Base-by-base conservation (phyloP, 2,888 invertebrate genomes). In the Onthophagus sagittarius region DNA sequence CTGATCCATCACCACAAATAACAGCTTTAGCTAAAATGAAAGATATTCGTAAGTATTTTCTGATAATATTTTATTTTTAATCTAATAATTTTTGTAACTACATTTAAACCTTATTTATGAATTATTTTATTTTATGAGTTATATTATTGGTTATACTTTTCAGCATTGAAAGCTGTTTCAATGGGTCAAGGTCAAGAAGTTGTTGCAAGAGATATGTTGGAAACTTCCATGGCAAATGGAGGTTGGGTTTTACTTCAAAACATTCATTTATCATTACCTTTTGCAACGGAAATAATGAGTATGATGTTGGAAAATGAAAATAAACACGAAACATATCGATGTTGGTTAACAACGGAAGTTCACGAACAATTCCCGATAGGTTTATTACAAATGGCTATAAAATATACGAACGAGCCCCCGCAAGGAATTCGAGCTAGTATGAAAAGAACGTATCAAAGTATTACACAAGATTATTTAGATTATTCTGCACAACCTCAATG, bases 171-270 rank as follows among this genome's bases (percentile, higher is more conserved):
- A 82, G 91, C 94, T 0, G 96, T 98, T 4, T 98, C 98, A 5
- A 98, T 98, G 98, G 98, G 98, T 1, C 98, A 98, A 88, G 98
- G 98, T 0, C 98, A 98, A 87, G 98, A 93, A 82, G 86, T 85
- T 5, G 85, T 85, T 3, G 86, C 86, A 0, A 81, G 81, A 74
- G 86, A 85, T 67, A 84, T 85, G 84, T 84, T 86, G 70, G 84
- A 85, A 76, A 78, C 77, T 3, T 82, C 84, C 0, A 84, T 85
- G 81, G 71, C 83, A 2, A 84, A 86, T 77, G 98, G 98, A 0
- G 94, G 95, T 11, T 98, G 98, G 98, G 95, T 98, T 0, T 87
- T 98, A 7, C 88, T 98, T 5, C 98, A 98, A 87, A 98, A 98
- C 84, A 96, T 97, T 79, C 98, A 98, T 85, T 87, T 98, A n/a